phyloP scores from a whole-genome alignment of 2,888 invertebrate species.

The Spatulosminthurus flaviceps region DNA sequence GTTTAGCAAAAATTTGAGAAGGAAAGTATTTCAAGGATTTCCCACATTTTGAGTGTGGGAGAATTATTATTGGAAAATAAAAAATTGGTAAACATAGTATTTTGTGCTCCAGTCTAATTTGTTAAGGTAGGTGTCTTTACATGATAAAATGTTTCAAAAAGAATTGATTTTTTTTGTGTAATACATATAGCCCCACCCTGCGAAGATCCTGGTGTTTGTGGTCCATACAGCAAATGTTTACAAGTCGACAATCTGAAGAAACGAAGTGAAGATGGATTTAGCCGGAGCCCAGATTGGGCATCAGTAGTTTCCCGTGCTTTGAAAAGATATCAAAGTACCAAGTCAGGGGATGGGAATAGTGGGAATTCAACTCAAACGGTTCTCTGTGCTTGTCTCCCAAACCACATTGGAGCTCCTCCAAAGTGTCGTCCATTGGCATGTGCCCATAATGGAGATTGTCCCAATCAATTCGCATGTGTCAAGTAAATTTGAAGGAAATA shows the following conservation, averaged over 20 bases:
- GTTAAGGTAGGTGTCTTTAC: too few relatives aligned
- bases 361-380: conserved; percentile 57
- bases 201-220: conserved; percentile 63
- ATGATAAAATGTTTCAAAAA: too few relatives aligned
- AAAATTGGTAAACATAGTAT: too few relatives aligned
- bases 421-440: conserved; percentile 62
- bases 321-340: conserved; percentile 55
- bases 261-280: conserved; percentile 58
- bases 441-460: conserved; percentile 61
- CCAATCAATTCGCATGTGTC: conserved; percentile 62
- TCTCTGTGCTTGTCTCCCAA: conserved; percentile 62
- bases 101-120: too few relatives aligned
- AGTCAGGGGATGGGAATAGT: neutral
- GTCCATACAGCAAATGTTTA: conserved; percentile 62
- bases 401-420: conserved; percentile 62
- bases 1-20: too few relatives aligned
- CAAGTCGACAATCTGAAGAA: conserved; percentile 63
- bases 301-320: conserved; percentile 55
- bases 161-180: too few relatives aligned
- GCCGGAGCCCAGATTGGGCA: conserved; percentile 47
- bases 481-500: conserved; percentile 51
- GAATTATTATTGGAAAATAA: too few relatives aligned
- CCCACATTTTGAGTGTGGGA: too few relatives aligned
- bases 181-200: conserved; percentile 62
- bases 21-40: too few relatives aligned